phyloP scores from a whole-genome alignment of 2,888 invertebrate species.

The Tetheella fluctuosa region DNA sequence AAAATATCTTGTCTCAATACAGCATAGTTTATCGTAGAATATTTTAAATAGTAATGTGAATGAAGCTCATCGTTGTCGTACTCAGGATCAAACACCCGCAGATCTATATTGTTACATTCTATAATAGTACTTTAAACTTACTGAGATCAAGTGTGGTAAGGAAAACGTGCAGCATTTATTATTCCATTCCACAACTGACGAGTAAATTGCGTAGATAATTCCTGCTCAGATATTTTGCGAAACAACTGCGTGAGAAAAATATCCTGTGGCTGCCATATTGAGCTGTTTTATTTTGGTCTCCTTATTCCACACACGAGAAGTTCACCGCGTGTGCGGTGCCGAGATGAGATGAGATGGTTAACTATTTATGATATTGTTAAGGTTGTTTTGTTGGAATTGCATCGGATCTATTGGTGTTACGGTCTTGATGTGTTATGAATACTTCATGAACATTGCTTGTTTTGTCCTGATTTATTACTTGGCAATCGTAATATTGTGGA shows the following conservation, averaged over 20 bases:
- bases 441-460: conserved; percentile 18
- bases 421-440: conserved; percentile 26
- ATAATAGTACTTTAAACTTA: conserved; percentile 1
- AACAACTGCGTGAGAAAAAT: conserved; percentile 69
- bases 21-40: neutral
- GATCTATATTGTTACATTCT: neutral
- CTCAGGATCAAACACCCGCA: neutral
- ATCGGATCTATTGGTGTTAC: conserved; percentile 16
- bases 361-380: conserved; percentile 21
- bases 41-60: neutral
- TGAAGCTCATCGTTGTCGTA: neutral
- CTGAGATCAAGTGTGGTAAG: conserved; percentile 18
- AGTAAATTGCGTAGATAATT: conserved; percentile 63
- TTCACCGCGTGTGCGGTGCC: conserved; percentile 31
- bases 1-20: neutral
- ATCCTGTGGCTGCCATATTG: conserved; percentile 53
- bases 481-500: neutral
- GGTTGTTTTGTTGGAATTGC: conserved; percentile 23
- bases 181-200: conserved; percentile 49
- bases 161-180: conserved; percentile 43
- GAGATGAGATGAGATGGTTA: conserved; percentile 31
- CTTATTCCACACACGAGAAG: conserved; percentile 53
- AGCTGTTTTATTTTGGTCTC: conserved; percentile 61
- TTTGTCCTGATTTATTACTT: conserved; percentile 1
- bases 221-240: conserved; percentile 52